phyloP scores from a whole-genome alignment of 2,797 vertebrate species.

The Pyrocephalus nanus region DNA sequence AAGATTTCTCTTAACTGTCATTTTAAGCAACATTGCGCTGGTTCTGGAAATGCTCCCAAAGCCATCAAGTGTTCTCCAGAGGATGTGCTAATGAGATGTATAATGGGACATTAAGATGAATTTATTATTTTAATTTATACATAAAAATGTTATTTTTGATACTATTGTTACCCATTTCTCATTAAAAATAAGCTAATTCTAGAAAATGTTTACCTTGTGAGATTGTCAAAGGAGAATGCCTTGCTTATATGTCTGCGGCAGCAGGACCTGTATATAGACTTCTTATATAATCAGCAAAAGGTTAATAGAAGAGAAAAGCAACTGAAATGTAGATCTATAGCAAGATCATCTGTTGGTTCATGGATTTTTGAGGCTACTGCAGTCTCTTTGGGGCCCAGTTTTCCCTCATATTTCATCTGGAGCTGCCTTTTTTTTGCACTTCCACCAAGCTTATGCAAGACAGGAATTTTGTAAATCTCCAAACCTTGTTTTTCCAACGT shows the following conservation, averaged over 20 bases:
- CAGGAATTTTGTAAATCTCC: background rate
- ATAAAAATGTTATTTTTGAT: background rate
- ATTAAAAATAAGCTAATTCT: background rate
- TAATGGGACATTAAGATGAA: background rate
- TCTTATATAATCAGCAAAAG: background rate
- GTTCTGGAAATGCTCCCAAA: slow-evolving; percentile 5
- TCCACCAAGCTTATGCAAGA: background rate
- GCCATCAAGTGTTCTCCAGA: background rate
- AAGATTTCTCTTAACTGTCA: background rate
- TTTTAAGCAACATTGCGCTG: background rate
- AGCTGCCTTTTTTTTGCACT: background rate
- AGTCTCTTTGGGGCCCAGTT: background rate
- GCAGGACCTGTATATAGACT: background rate
- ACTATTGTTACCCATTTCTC: background rate
- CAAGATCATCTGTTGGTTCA: background rate
- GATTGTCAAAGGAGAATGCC: background rate
- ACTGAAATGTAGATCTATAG: background rate
- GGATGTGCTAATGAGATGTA: background rate
- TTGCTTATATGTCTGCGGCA: background rate
- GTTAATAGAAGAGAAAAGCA: background rate
- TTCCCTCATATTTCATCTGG: background rate
- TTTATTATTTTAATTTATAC: background rate
- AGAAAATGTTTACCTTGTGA: background rate
- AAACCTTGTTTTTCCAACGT: background rate
- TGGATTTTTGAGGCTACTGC: background rate